These are phyloP conservation scores for Cheilosia vulpina DNA, from an alignment of 2,888 invertebrate genomes.

Conservation along the genomic window DNA sequence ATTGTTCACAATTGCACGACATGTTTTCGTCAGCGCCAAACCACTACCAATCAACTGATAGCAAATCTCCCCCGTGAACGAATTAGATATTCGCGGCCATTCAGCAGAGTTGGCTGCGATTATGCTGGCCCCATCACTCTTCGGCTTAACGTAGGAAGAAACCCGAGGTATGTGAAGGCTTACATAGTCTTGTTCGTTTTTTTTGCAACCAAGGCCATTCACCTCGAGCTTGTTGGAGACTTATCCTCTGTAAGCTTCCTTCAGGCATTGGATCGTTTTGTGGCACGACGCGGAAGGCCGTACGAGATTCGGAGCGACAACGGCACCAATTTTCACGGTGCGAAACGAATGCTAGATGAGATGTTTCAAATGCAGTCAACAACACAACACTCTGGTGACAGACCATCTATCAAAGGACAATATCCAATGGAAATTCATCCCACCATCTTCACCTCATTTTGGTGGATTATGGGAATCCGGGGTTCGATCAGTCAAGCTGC, in stretches of 20 bases:
- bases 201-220: slow-evolving; percentile 19
- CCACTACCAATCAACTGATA: not conserved
- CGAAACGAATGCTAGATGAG: too few relatives aligned
- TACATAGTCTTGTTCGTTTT: slow-evolving; percentile 17
- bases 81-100: not conserved
- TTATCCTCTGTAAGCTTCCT: slow-evolving; percentile 17
- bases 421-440: too few relatives aligned
- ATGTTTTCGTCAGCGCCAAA: not conserved
- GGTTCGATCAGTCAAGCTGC: slow-evolving; percentile 7
- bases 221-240: slow-evolving; percentile 22
- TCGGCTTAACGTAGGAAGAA: not conserved
- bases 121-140: not conserved
- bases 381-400: too few relatives aligned
- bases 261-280: slow-evolving; percentile 20
- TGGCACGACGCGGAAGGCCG: slow-evolving; percentile 21
- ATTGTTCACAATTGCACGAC: not conserved
- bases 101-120: slow-evolving; percentile 16
- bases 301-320: slow-evolving; percentile 20
- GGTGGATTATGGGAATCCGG: too few relatives aligned
- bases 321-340: slow-evolving; percentile 6
- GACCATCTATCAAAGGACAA: too few relatives aligned
- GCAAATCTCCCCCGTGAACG: not conserved
- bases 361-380: too few relatives aligned
- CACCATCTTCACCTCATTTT: too few relatives aligned
- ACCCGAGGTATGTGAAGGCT: slow-evolving; percentile 1